phyloP scores from a whole-genome alignment of 2,888 invertebrate genomes.

The Ochropacha duplaris region DNA sequence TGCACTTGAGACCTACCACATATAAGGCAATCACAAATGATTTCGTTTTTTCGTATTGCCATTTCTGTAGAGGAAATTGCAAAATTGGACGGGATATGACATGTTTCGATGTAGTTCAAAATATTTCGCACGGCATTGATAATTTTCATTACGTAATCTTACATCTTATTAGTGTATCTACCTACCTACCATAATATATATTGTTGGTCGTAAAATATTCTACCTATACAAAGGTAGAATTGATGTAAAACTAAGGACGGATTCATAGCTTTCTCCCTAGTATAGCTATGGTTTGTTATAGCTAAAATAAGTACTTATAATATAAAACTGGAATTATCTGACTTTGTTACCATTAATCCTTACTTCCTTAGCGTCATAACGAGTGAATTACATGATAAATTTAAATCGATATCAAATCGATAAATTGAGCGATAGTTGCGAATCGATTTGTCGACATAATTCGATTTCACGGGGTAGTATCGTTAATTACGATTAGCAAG shows the following conservation, averaged over 20 bases:
- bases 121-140: neutral
- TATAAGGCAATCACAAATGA: slow-evolving; percentile 19
- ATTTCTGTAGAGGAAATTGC: slow-evolving; percentile 20
- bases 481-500: slow-evolving; percentile 74
- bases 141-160: neutral
- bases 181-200: neutral
- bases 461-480: slow-evolving; percentile 69
- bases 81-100: slow-evolving; percentile 11
- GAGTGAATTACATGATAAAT: slow-evolving; percentile 37
- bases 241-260: too few relatives aligned
- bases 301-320: too few relatives aligned
- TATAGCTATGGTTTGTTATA: too few relatives aligned
- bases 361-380: slow-evolving; percentile 28
- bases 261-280: too few relatives aligned
- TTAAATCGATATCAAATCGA: slow-evolving; percentile 31
- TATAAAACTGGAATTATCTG: too few relatives aligned
- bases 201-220: neutral
- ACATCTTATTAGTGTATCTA: neutral
- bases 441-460: slow-evolving; percentile 70
- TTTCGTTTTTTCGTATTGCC: slow-evolving; percentile 21
- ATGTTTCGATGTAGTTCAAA: neutral
- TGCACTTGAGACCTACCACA: slow-evolving; percentile 42
- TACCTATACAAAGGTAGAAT: too few relatives aligned
- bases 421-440: slow-evolving; percentile 50
- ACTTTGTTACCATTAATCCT: neutral